These are phyloP conservation scores for Lasaia peninsularis DNA, from an alignment of 1,140 invertebrate species.

Conservation along the genomic window DNA sequence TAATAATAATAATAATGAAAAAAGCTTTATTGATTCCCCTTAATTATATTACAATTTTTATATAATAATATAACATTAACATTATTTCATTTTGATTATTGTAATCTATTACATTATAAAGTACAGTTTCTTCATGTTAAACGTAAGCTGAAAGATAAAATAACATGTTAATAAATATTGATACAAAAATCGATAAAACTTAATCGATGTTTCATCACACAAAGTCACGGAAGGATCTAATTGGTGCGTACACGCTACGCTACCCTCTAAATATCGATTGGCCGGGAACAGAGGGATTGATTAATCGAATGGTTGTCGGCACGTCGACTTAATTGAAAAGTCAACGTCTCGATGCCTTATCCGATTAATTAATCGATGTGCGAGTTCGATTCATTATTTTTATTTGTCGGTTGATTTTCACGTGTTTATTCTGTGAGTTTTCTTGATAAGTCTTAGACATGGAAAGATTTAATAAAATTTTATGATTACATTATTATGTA, in stretches of 20 bases:
- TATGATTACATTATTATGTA: too few relatives aligned
- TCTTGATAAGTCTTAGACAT: too few relatives aligned
- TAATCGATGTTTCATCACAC: constrained; percentile 4
- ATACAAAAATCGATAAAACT: not conserved
- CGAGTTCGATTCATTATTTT: constrained; percentile 50
- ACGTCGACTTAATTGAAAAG: constrained; percentile 50
- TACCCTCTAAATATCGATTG: constrained; percentile 35
- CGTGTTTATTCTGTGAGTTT: constrained; percentile 14
- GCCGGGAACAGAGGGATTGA: constrained; percentile 44
- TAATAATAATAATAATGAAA: too few relatives aligned
- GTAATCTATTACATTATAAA: too few relatives aligned
- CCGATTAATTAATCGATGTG: constrained; percentile 48
- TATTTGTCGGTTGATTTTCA: constrained; percentile 29
- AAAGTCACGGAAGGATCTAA: constrained; percentile 25
- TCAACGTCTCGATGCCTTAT: constrained; percentile 53
- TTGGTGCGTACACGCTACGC: constrained; percentile 36
- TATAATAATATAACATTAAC: too few relatives aligned
- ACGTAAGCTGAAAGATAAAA: too few relatives aligned
- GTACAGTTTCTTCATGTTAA: too few relatives aligned
- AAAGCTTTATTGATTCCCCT: too few relatives aligned
- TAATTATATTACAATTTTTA: too few relatives aligned
- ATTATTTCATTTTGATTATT: too few relatives aligned
- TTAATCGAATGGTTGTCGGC: constrained; percentile 60
- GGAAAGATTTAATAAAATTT: too few relatives aligned
- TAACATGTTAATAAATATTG: not conserved